A percentile compares a stretch with the other conserved stretches of the same genome.
Evolutionary conservation across 2,797 vertebrate genomes (phyloP).

Genomic region (Cossypha heuglini): DNA sequence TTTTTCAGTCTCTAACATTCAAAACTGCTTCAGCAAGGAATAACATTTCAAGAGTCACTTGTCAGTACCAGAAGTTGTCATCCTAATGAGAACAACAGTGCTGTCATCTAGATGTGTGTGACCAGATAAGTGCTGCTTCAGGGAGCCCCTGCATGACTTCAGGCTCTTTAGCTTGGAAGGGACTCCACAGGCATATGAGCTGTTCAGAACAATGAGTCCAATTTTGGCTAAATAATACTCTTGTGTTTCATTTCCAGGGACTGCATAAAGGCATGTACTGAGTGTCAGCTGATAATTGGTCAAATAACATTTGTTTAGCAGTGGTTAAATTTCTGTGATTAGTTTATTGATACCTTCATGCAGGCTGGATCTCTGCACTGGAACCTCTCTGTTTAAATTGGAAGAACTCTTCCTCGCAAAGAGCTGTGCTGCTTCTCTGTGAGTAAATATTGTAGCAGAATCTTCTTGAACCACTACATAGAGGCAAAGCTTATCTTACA

Average conservation of each 20-base stretch:
- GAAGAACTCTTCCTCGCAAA: neutral
- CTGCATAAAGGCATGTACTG: neutral
- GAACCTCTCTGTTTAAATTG: neutral
- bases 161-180: neutral
- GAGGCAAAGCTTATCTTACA: neutral
- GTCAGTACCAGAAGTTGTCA: constrained; percentile 11
- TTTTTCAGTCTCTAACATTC: neutral
- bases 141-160: neutral
- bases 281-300: neutral
- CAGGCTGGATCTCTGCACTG: neutral
- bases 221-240: constrained; percentile 1
- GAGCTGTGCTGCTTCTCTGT: neutral
- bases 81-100: constrained; percentile 28
- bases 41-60: constrained; percentile 14
- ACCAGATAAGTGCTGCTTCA: constrained; percentile 6
- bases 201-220: neutral
- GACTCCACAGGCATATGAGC: neutral
- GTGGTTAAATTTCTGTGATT: neutral
- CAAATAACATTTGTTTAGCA: neutral
- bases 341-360: neutral
- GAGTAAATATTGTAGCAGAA: neutral
- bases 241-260: constrained; percentile 21
- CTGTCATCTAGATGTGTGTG: constrained; percentile 24
- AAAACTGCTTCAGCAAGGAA: neutral
- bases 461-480: neutral